Evolutionary conservation across 2,113 vertebrate species (phyloP).

Genomic region (Scopus umbretta): DNA sequence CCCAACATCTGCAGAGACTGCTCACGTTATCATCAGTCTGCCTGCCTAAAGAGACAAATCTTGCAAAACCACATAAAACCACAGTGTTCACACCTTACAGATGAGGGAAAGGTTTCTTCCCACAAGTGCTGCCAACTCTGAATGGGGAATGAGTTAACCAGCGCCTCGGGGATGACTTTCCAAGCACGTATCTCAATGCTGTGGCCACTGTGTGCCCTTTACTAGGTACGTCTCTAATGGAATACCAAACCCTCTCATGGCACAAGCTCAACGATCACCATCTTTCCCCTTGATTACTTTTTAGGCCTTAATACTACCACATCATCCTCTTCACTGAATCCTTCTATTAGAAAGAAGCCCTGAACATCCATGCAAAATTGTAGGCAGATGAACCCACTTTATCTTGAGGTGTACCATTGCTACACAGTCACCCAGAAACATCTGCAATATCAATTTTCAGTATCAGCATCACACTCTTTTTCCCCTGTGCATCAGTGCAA

Average conservation of each 20-base stretch:
- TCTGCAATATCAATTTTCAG: not conserved
- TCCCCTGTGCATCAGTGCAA: not conserved
- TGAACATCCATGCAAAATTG: not conserved
- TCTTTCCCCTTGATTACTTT: not conserved
- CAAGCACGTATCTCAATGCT: not conserved
- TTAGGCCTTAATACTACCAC: not conserved
- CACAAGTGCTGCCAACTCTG: not conserved
- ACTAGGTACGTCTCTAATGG: not conserved
- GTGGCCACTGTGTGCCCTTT: not conserved
- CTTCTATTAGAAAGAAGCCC: not conserved
- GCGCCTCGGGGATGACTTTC: not conserved
- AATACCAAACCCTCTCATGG: not conserved
- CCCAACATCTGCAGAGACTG: not conserved
- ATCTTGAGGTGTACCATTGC: not conserved
- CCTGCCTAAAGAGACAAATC: not conserved
- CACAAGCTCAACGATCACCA: not conserved
- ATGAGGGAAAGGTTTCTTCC: not conserved
- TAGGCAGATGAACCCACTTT: not conserved
- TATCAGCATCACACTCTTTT: not conserved
- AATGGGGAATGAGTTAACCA: not conserved
- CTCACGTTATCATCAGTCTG: not conserved
- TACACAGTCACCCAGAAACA: not conserved
- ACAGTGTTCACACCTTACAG: not conserved
- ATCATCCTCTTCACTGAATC: not conserved
- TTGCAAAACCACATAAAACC: not conserved